Base-by-base conservation (phyloP, 2,888 invertebrate species). In the Alloplasta piceator region DNA sequence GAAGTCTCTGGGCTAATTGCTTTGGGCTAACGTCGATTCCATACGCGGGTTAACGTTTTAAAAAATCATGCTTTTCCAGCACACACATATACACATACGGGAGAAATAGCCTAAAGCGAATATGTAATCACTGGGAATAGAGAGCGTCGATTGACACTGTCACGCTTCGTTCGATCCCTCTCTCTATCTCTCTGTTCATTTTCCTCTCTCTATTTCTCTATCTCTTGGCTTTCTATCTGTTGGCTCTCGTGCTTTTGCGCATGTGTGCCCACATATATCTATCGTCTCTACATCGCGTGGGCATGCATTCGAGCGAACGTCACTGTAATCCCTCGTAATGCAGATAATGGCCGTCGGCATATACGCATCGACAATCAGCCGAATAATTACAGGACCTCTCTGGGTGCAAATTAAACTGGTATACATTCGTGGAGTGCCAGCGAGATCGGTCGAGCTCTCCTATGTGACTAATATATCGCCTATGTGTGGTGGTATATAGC, bases 321-420 rank as follows among this genome's bases (percentile, higher is more conserved):
- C 86, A 86, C 88, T 87, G 86, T 88, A 88, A 89, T 89, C 89
- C 88, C 87, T 87, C 87, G 90, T 89, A 89, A 89, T 89, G 87
- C 88, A 86, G 86, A 88, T 89, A 90, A 87, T 85, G 83, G 82
- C 77, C 84, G 81, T 73, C 52, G 76, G 86, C 56, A 84, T 85
- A 86, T 85, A 86, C 83, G 88, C 86, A 89, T 87, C 86, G 87
- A 88, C 89, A 87, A 89, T 89, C 89, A 86, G 85, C 85, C 82
- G 85, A 86, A 89, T 87, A 88, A 89, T 88, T 88, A 89, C 85
- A 86, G 84, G 84, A 81, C 86, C 85, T 88, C 26, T 26, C 84
- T 83, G 82, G 87, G 86, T 46, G 83, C 87, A 88, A 87, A 89
- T 88, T 89, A 87, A 89, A 86, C 87, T 16, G 74, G 58, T 75